Conservation (phyloP, 2,797 vertebrate species). For the Fundulus diaphanus region DNA sequence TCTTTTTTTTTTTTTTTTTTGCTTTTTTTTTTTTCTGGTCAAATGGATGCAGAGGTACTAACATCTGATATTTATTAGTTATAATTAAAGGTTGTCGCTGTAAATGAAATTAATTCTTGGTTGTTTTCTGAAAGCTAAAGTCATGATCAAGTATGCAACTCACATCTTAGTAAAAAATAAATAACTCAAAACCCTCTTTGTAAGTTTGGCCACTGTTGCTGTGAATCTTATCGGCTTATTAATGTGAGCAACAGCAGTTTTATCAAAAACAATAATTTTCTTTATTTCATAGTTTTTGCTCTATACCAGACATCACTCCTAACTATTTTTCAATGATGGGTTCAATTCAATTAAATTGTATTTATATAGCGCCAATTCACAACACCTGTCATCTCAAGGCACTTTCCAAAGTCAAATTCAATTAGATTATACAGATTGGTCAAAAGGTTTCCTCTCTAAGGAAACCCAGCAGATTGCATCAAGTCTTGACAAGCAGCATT, state of each 20-base stretch:
- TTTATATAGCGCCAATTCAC: no score
- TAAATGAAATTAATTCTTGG: neutral
- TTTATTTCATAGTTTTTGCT: no score
- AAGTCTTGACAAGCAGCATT: no score
- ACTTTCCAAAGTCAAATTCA: no score
- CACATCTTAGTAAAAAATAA: conserved; percentile 1
- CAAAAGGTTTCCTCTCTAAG: no score
- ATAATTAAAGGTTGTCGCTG: neutral
- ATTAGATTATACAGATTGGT: no score
- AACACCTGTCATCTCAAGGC: no score
- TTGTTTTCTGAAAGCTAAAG: neutral
- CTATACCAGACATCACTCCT: no score
- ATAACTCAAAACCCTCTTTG: neutral
- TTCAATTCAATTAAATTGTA: neutral
- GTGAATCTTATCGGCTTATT: neutral
- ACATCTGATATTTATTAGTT: conserved; percentile 1
- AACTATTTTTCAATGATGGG: neutral
- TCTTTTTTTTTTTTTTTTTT: neutral
- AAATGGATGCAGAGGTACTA: no score
- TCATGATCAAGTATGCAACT: neutral
- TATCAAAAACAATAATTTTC: neutral
- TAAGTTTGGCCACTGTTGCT: neutral
- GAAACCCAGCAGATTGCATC: no score
- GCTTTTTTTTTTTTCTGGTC: neutral
- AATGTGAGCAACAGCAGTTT: neutral